phyloP scores from a whole-genome alignment of 2,113 vertebrate genomes.

The Onychorhynchus coronatus region DNA sequence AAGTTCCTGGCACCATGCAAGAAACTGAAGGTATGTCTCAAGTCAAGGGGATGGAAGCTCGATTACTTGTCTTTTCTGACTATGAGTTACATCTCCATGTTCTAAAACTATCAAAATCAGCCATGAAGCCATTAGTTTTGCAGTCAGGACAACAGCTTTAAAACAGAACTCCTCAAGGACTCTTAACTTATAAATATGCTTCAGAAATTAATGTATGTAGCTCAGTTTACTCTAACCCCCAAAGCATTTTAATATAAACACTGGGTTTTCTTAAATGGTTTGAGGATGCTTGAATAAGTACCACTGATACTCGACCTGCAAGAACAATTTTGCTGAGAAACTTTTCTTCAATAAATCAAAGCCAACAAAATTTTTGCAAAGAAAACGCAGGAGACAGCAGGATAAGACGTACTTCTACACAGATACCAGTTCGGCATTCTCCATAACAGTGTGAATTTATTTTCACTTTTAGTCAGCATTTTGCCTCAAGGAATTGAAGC shows the following conservation, averaged over 20 bases:
- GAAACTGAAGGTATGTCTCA: neutral
- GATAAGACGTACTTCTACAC: neutral
- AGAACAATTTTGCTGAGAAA: neutral
- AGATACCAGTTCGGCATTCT: neutral
- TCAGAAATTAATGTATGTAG: neutral
- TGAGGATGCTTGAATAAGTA: neutral
- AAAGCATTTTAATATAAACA: neutral
- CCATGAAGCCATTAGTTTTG: neutral
- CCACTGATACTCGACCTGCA: neutral
- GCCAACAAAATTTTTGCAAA: neutral
- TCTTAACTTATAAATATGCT: neutral
- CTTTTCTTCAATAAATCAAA: neutral
- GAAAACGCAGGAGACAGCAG: neutral
- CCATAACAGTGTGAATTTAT: neutral
- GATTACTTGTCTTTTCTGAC: neutral
- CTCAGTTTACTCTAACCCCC: neutral
- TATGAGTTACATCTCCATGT: accelerated
- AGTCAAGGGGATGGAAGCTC: neutral
- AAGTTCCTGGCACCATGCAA: neutral
- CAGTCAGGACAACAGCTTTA: neutral
- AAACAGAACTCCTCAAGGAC: neutral
- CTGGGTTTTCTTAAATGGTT: neutral
- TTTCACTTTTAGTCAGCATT: neutral
- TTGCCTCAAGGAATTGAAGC: neutral
- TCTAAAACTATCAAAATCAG: neutral